phyloP scores from a whole-genome alignment of 92 coral and sea anemone species.

The Epizoanthus stellaris region DNA sequence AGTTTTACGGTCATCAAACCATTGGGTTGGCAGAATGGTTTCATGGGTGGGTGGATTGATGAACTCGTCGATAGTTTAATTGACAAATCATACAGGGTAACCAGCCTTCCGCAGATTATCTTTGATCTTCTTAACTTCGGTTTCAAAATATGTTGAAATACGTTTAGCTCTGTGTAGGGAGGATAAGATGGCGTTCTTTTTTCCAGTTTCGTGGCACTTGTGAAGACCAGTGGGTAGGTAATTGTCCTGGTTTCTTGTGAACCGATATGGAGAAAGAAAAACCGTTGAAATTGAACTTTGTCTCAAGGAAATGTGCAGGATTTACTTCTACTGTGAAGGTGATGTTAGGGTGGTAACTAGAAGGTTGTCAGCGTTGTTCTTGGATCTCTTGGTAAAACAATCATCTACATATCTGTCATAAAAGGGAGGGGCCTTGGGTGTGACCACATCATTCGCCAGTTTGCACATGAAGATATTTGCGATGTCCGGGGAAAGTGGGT shows the following conservation, averaged over 20 bases:
- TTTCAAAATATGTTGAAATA: slow-evolving; percentile 19
- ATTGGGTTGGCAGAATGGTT: no score
- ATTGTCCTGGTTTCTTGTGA: no score
- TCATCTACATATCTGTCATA: not conserved
- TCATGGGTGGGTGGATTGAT: not conserved
- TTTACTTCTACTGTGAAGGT: no score
- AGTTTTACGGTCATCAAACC: no score
- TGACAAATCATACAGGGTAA: not conserved
- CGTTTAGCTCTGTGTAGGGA: slow-evolving; percentile 26
- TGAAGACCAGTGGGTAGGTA: not conserved
- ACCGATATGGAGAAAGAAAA: no score
- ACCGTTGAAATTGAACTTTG: no score
- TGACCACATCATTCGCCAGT: slow-evolving; percentile 12
- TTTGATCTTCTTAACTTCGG: slow-evolving; percentile 11
- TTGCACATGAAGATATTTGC: slow-evolving; percentile 34
- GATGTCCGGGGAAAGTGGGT: slow-evolving; percentile 24
- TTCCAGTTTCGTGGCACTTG: not conserved
- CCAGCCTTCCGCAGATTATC: slow-evolving; percentile 11
- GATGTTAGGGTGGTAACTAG: no score
- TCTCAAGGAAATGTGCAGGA: no score
- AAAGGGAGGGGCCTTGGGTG: not conserved
- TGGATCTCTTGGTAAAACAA: no score
- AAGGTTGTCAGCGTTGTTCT: no score
- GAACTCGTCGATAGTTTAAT: slow-evolving; percentile 4
- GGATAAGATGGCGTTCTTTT: not conserved